These are phyloP conservation scores for Eidolon helvum DNA, from an alignment of 2,113 vertebrate species.

Conservation along the genomic window DNA sequence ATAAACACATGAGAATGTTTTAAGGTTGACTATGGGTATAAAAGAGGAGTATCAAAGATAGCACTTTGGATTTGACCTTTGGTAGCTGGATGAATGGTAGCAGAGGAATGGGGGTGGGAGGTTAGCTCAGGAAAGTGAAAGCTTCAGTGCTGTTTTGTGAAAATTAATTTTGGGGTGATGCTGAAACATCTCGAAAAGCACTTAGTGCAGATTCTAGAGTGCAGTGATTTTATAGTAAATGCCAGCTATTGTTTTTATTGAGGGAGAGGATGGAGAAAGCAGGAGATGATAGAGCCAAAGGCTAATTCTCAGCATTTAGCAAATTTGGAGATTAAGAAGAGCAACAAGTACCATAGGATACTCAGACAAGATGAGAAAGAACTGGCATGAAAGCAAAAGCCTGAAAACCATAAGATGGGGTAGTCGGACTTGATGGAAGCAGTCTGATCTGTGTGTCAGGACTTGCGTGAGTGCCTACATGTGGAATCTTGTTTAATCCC, in stretches of 20 bases:
- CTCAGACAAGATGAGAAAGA: background rate
- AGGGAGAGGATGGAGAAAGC: background rate
- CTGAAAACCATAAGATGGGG: background rate
- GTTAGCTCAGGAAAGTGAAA: background rate
- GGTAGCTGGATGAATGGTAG: background rate
- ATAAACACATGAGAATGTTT: background rate
- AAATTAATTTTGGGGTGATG: background rate
- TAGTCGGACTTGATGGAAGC: background rate
- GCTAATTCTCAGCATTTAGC: background rate
- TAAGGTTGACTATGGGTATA: background rate
- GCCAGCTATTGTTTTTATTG: background rate
- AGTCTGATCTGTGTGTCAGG: background rate
- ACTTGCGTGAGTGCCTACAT: background rate
- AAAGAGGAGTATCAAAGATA: background rate
- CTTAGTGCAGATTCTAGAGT: background rate
- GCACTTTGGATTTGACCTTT: background rate
- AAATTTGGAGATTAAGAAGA: background rate
- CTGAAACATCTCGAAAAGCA: background rate
- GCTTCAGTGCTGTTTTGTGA: background rate
- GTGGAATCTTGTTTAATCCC: background rate
- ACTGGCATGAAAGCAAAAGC: background rate
- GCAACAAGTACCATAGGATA: background rate
- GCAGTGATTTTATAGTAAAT: background rate
- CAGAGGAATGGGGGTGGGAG: background rate
- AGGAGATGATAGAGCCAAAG: background rate